Evolutionary conservation across 2,113 vertebrate genomes (phyloP), one percentile per base, ranked within the genome.

Genomic region (Scophthalmus maximus): DNA sequence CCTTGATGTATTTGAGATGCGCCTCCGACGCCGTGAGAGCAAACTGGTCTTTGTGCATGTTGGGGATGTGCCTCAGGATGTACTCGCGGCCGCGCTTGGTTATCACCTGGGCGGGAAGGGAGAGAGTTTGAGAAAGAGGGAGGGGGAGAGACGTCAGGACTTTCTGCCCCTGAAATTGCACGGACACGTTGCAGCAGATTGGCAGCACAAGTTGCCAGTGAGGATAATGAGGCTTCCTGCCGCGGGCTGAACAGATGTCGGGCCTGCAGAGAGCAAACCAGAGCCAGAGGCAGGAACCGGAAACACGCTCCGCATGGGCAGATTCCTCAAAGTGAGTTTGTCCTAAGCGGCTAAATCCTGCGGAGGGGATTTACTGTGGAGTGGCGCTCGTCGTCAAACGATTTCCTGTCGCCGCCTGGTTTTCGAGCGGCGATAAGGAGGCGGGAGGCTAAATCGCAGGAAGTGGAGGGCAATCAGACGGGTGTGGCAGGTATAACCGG

Each of bases 31-130:
- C 97, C 0, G 96, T 97, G 85, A 99, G 94, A n/a, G 96, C 96
- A 53, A 96, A 97, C 94, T 99, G 98, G 83, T 99, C 98, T 57
- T 97, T 98, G 95, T 99, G 98, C 96, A 99, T 99, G 91, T 96
- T 97, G 0, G 98, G 98, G 65, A 98, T 96, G 46, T 99, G 97
- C 82, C 97, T 96, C 86, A 99, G 93, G 94, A 99, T 98, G 87
- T 99, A 99, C 25, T 98, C 97, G 30, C 95, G 94, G 56, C 98
- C 98, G 25, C 98, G 92, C 89, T 98, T 99, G 2, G 96, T 91
- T n/a, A 99, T 95, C 79, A 99, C 97, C 98, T 99, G 94, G 30
- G 40, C 2, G 20, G 26, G 22, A 17, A 11, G 11, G 49, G 22
- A 30, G 8, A 20, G n/a, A 68, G 15, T 26, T 10, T 40, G 32